A percentile compares a stretch with the other conserved stretches of the same genome.
Conservation (phyloP, 2,888 invertebrate genomes). For the Drosophila mimica region DNA sequence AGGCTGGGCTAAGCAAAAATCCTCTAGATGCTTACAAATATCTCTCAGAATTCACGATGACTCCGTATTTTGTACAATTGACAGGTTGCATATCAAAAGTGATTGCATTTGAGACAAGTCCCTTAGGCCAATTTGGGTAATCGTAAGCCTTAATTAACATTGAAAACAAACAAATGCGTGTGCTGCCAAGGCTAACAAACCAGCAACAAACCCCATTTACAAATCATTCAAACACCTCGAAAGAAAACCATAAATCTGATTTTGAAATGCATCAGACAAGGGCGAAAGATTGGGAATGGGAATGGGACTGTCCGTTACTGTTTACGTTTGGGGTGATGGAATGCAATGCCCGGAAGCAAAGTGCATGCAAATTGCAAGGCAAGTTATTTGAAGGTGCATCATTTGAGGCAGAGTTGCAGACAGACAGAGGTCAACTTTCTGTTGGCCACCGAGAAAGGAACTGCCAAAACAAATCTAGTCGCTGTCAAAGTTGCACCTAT, state of each 20-base stretch:
- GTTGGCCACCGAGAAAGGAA: constrained; percentile 38
- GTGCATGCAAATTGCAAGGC: constrained; percentile 47
- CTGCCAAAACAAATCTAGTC: constrained; percentile 58
- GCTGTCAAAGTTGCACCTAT: constrained; percentile 56
- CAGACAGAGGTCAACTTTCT: constrained; percentile 57
- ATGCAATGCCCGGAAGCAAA: constrained; percentile 59
- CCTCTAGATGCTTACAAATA: not conserved
- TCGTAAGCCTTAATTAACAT: constrained; percentile 81
- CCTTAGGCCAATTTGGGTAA: constrained; percentile 50
- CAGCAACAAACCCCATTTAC: constrained; percentile 17
- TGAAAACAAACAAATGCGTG: constrained; percentile 77
- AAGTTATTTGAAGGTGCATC: constrained; percentile 22
- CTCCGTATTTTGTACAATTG: not conserved
- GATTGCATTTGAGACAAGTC: constrained; percentile 3
- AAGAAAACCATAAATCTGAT: constrained; percentile 82
- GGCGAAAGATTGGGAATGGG: not conserved
- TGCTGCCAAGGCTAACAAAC: constrained; percentile 39
- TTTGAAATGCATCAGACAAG: constrained; percentile 76
- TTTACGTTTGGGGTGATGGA: constrained; percentile 37
- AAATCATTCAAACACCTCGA: constrained; percentile 42
- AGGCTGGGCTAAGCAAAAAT: not conserved
- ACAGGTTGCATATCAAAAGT: not conserved
- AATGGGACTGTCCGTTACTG: constrained; percentile 4
- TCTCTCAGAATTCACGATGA: not conserved
- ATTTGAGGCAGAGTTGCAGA: constrained; percentile 17